Base-by-base conservation (phyloP, 2,888 invertebrate species). In the Hedya salicella region DNA sequence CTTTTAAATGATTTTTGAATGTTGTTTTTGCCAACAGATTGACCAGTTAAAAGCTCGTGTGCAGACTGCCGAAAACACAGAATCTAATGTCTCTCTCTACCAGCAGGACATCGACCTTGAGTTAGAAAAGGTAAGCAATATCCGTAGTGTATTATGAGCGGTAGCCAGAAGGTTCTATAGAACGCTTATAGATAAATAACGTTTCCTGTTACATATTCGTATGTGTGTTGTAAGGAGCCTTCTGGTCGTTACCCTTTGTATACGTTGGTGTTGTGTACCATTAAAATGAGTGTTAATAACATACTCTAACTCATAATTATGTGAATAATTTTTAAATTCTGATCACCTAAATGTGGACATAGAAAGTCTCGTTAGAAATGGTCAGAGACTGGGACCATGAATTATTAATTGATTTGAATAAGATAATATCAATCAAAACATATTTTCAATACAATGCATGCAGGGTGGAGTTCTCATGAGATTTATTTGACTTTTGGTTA, bases 21-120 rank as follows among this genome's bases (percentile, higher is more conserved):
- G n/a, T n/a, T n/a, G n/a, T n/a, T n/a, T n/a, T n/a, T n/a, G n/a
- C n/a, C n/a, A 78, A 42, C 79, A 85, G 91, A 93, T 95, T 60
- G 86, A 85, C 0, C 87, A 88, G 30, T 79, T 95, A 13, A 94
- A 94, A 73, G 88, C 91, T 0, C 92, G 93, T 77, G 86, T 93
- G 25, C 92, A 93, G 64, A 91, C 88, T 0, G 73, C 87, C 0
- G 89, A 90, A 68, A 89, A 87, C 77, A 84, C 89, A 0, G 88
- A 93, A 68, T 79, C 85, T 0, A 89, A 88, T 53, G 88, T 92
- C 1, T 85, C 92, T 0, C 75, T 93, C 11, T 94, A 94, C 80
- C 94, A 93, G 72, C 94, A 94, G 73, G 93, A 93, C 68, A 91
- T 92, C 9, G 93, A 93, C 72, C 72, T 90, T 71, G 93, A 93